Conservation (phyloP, 1,140 invertebrate genomes). For the Neotoxoptera formosana region DNA sequence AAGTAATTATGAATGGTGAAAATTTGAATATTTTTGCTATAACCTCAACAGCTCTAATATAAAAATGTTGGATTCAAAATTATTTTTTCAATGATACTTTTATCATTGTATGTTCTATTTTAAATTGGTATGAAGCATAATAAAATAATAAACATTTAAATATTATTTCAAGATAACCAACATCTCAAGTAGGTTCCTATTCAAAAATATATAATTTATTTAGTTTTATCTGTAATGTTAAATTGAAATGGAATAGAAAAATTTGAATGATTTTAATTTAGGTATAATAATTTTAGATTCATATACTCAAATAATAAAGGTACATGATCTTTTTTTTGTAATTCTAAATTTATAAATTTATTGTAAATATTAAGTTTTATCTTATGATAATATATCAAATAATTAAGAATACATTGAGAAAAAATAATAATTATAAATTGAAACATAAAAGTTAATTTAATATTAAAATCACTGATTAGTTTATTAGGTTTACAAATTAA, state of each 20-base stretch:
- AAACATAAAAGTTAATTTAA: neutral
- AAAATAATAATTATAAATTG: neutral
- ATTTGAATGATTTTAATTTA: neutral
- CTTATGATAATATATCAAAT: neutral
- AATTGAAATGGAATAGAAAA: neutral
- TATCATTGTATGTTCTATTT: neutral
- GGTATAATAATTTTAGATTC: neutral
- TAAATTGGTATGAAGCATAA: neutral
- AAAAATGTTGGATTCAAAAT: neutral
- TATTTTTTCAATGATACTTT: neutral
- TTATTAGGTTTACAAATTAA: neutral
- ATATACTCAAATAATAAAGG: neutral
- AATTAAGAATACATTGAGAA: neutral
- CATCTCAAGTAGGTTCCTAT: neutral
- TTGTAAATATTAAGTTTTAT: constrained; percentile 14
- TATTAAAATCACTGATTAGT: neutral
- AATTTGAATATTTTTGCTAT: neutral
- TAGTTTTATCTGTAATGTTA: neutral
- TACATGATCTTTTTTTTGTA: neutral
- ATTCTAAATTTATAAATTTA: neutral
- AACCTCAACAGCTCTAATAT: neutral
- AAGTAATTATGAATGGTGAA: neutral
- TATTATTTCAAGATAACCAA: neutral
- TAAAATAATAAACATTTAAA: constrained; percentile 2
- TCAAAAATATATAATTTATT: neutral